These are phyloP conservation scores for Allochrocebus solatus DNA, from an alignment of 2,797 vertebrate genomes.

Conservation along the genomic window DNA sequence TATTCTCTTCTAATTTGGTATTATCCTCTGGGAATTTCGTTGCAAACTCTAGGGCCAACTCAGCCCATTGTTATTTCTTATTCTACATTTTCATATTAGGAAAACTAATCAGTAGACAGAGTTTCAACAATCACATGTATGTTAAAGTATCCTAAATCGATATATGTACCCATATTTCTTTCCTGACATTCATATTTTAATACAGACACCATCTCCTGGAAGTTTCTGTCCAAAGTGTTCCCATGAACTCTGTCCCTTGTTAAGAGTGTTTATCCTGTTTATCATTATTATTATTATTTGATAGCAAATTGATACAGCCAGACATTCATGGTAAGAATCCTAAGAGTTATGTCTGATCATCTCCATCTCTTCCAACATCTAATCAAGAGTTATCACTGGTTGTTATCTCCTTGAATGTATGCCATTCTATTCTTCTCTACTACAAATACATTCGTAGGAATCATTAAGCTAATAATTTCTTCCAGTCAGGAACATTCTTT, in stretches of 20 bases:
- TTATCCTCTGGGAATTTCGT: background rate
- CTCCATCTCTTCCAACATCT: background rate
- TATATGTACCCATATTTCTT: background rate
- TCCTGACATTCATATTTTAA: background rate
- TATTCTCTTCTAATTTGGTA: background rate
- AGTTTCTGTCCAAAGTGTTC: background rate
- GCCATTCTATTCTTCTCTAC: background rate
- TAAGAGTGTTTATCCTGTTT: background rate
- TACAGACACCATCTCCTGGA: background rate
- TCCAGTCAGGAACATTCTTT: background rate
- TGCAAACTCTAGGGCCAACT: background rate
- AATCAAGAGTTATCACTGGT: background rate
- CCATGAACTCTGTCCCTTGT: background rate
- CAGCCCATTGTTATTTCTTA: background rate
- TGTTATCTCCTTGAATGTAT: background rate
- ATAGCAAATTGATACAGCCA: background rate
- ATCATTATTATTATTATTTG: background rate
- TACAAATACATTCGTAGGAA: background rate
- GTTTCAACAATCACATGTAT: background rate
- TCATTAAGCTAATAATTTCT: background rate
- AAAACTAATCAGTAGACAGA: background rate
- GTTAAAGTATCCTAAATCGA: background rate
- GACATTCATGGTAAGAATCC: background rate
- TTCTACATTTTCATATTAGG: background rate
- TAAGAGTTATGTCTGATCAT: background rate